Conservation (phyloP, 2,888 invertebrate species). For the Hybos culiciformis region DNA sequence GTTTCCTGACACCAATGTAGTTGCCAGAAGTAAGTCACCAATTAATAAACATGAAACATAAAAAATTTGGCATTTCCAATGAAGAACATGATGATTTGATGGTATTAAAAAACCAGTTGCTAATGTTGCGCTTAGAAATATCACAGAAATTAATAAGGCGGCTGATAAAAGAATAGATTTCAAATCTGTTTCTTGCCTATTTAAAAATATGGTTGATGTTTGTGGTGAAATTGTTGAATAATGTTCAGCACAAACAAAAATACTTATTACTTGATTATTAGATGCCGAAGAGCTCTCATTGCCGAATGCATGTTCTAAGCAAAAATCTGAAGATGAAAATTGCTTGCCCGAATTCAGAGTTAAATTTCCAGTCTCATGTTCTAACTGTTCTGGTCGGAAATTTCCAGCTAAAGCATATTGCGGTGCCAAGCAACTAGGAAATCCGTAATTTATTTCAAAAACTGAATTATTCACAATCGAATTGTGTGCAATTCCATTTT, state of each 20-base stretch:
- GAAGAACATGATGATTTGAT: slow-evolving; percentile 70
- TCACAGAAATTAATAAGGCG: slow-evolving; percentile 63
- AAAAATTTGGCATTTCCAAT: slow-evolving; percentile 80
- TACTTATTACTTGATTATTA: too few species aligned
- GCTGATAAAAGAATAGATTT: slow-evolving; percentile 51
- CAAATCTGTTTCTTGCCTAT: too few species aligned
- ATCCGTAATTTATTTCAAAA: slow-evolving; percentile 18
- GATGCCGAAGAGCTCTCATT: too few species aligned
- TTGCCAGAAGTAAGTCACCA: slow-evolving; percentile 65
- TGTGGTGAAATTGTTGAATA: slow-evolving; percentile 16
- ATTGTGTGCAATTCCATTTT: too few species aligned
- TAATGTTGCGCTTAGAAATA: slow-evolving; percentile 68
- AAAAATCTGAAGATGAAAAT: slow-evolving; percentile 17
- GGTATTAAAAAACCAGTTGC: slow-evolving; percentile 67
- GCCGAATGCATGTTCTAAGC: slow-evolving; percentile 21
- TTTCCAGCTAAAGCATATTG: slow-evolving; percentile 36
- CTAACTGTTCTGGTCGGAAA: slow-evolving; percentile 39
- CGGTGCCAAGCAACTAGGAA: slow-evolving; percentile 23
- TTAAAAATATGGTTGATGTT: slow-evolving; percentile 3
- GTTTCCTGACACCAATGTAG: slow-evolving; percentile 53
- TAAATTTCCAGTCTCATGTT: slow-evolving; percentile 41
- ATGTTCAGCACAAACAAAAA: too few species aligned
- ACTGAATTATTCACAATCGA: slow-evolving; percentile 25
- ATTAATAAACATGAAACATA: slow-evolving; percentile 66
- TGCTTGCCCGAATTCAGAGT: slow-evolving; percentile 35